Percentiles rank a stretch among this genome's conserved stretches.
phyloP scores from a whole-genome alignment of 1,140 invertebrate species.

The Drosophila aff. region DNA sequence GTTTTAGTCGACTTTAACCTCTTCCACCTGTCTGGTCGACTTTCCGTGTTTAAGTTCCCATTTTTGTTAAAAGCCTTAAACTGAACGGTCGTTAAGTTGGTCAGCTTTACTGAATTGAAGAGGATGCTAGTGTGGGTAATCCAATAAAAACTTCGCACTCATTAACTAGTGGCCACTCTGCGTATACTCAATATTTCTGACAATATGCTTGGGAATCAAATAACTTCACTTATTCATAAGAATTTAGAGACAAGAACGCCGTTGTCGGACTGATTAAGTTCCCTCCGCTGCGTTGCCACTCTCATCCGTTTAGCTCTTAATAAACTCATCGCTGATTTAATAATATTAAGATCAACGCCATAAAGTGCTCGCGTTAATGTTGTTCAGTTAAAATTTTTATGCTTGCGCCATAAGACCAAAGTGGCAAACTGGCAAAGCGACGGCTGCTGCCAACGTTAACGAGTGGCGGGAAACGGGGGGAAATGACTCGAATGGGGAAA shows the following conservation, averaged over 20 bases:
- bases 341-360: slow-evolving; percentile 79
- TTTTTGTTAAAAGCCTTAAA: slow-evolving; percentile 34
- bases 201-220: neutral
- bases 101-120: slow-evolving; percentile 10
- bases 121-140: slow-evolving; percentile 7
- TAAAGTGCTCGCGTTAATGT: slow-evolving; percentile 80
- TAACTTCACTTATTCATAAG: no score
- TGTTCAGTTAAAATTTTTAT: slow-evolving; percentile 80
- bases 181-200: slow-evolving; percentile 18
- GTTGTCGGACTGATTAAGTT: slow-evolving; percentile 25
- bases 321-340: slow-evolving; percentile 77
- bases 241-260: neutral
- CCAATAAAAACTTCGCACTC: slow-evolving; percentile 8
- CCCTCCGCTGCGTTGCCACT: slow-evolving; percentile 12
- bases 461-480: slow-evolving; percentile 13
- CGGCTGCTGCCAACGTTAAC: slow-evolving; percentile 51
- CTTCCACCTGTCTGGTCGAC: slow-evolving; percentile 18
- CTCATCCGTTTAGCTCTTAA: slow-evolving; percentile 58
- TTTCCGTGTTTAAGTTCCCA: slow-evolving; percentile 25
- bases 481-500: slow-evolving; percentile 1
- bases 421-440: slow-evolving; percentile 67
- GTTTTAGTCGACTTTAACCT: slow-evolving; percentile 35
- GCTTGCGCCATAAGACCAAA: slow-evolving; percentile 72
- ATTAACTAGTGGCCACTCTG: slow-evolving; percentile 27
- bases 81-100: slow-evolving; percentile 19